Conservation (phyloP, 2,113 vertebrate species). For the Atractosteus spatula region DNA sequence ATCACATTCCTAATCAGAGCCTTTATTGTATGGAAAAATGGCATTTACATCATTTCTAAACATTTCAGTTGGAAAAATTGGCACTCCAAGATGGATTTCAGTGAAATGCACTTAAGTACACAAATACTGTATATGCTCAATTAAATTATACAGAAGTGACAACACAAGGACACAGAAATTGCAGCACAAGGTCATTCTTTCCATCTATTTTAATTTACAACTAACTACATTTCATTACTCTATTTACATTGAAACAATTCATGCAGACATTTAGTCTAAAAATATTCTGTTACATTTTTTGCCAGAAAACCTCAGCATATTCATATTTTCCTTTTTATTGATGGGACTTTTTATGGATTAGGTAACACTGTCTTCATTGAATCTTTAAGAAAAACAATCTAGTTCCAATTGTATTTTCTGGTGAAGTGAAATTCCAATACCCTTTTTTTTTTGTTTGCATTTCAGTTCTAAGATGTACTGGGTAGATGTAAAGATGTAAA, state of each 20-base stretch:
- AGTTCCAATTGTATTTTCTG: too few species aligned
- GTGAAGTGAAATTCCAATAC: too few species aligned
- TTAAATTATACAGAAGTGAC: slow-evolving; percentile 30
- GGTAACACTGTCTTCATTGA: too few species aligned
- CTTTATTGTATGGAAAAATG: slow-evolving; percentile 66
- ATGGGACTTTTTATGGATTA: background rate
- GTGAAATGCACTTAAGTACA: slow-evolving; percentile 60
- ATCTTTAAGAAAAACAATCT: too few species aligned
- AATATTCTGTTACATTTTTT: too few species aligned
- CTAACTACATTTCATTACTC: slow-evolving; percentile 22
- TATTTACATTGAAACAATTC: slow-evolving; percentile 22
- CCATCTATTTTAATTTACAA: background rate
- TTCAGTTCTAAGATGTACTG: too few species aligned
- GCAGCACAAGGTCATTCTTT: slow-evolving; percentile 31
- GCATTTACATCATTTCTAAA: slow-evolving; percentile 53
- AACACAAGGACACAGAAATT: slow-evolving; percentile 34
- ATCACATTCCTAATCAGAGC: slow-evolving; percentile 55
- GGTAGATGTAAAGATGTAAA: too few species aligned
- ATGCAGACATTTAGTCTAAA: background rate
- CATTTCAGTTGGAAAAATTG: slow-evolving; percentile 64
- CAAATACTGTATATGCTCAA: slow-evolving; percentile 56
- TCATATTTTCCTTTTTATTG: background rate
- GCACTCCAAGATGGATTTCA: slow-evolving; percentile 63
- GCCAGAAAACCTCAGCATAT: too few species aligned
- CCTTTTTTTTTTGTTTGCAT: too few species aligned